Evolutionary conservation across 2,113 vertebrate genomes (phyloP), one percentile per base, ranked within the genome.

Genomic region (Otis tarda): DNA sequence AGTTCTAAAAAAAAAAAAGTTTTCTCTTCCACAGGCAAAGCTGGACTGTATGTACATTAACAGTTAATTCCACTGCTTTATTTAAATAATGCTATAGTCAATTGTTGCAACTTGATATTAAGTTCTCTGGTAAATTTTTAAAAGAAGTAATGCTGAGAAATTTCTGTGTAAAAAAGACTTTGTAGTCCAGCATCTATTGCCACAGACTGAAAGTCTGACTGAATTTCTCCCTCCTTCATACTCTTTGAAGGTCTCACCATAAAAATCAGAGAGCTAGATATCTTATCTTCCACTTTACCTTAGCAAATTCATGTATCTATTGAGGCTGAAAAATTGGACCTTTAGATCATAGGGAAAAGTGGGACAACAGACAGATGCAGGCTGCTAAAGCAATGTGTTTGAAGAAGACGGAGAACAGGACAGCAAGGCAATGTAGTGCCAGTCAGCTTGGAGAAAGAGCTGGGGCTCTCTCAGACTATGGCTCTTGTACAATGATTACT

Each of bases 151-250:
- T 90, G 63, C 63, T 95, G 94, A 97, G 85, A 95, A 97, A 93
- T 96, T 96, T 94, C 95, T 93, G 7, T 90, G 52, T 96, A 94
- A 94, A 81, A 96, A 97, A 93, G 83, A 71, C 60, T 92, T 96
- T 89, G 50, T 90, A 93, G 93, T 90, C 93, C 87, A 93, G 74
- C 74, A 70, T 59, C 74, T 52, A 87, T 88, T 96, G 79, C 59
- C 87, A 95, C 53, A 93, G 94, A 92, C 75, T 93, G 59, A 73
- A 87, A 87, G 30, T 75, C 83, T 87, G 60, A 57, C 87, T 94
- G 74, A 95, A 27, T 83, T 86, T 94, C n/a, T 88, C 24, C 45
- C 56, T 95, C 75, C 88, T 96, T 89, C 49, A 55, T 33, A 53
- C 19, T 70, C 39, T 89, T 93, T 87, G 47, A 81, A 87, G 65